phyloP scores from a whole-genome alignment of 2,888 invertebrate species.

The Macrosiphum euphorbiae region DNA sequence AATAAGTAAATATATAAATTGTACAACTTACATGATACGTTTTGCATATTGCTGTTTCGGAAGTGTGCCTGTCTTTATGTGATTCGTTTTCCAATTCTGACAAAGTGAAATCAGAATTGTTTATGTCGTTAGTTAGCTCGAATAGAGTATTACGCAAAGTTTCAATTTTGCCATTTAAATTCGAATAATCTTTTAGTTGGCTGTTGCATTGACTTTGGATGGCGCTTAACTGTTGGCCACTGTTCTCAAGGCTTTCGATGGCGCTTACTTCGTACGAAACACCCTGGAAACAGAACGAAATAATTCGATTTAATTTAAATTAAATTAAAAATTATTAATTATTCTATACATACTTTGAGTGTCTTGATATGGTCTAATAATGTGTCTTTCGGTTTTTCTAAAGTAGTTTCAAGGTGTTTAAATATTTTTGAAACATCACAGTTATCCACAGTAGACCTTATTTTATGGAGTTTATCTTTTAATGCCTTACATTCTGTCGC shows the following conservation, averaged over 20 bases:
- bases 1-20: neutral
- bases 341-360: conserved; percentile 39
- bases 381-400: conserved; percentile 53
- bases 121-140: conserved; percentile 4
- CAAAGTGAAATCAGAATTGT: neutral
- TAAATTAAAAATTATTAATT: neutral
- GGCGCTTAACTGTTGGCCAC: neutral
- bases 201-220: conserved; percentile 14
- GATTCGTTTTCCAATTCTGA: conserved; percentile 36
- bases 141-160: neutral
- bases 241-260: neutral
- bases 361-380: conserved; percentile 21
- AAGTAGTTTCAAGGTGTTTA: neutral
- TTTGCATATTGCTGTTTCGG: conserved; percentile 34
- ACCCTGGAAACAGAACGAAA: neutral
- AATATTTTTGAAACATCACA: conserved; percentile 28
- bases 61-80: conserved; percentile 28
- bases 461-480: neutral
- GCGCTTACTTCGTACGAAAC: conserved; percentile 12
- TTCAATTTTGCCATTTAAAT: conserved; percentile 26
- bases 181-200: neutral
- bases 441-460: neutral
- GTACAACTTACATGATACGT: conserved; percentile 41
- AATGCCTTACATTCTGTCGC: neutral
- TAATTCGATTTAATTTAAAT: neutral